phyloP scores from a whole-genome alignment of 2,888 invertebrate species.

The Bembecia ichneumoniformis region DNA sequence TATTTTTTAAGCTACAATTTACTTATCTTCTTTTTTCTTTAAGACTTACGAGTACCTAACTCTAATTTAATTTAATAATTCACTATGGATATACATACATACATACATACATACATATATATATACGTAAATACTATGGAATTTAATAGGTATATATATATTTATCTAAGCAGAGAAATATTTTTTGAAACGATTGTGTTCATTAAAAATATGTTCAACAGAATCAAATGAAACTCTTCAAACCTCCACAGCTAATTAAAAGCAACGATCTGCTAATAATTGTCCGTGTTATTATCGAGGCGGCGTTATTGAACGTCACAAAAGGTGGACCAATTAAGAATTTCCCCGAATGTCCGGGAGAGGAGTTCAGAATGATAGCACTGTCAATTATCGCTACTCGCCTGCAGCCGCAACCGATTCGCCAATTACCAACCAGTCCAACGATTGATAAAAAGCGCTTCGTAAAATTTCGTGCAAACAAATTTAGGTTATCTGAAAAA shows the following conservation, averaged over 20 bases:
- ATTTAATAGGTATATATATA: no score
- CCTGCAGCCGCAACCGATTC: slow-evolving; percentile 56
- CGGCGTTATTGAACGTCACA: slow-evolving; percentile 64
- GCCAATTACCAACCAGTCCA: slow-evolving; percentile 59
- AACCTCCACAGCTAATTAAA: slow-evolving; percentile 49
- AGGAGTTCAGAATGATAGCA: slow-evolving; percentile 67
- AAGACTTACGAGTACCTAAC: no score
- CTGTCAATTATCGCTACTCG: slow-evolving; percentile 60
- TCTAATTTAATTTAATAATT: no score
- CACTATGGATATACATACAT: no score
- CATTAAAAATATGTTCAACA: neutral
- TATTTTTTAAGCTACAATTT: no score
- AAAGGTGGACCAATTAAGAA: slow-evolving; percentile 69
- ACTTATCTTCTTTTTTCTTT: no score
- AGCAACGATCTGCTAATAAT: slow-evolving; percentile 63
- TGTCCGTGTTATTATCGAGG: slow-evolving; percentile 59
- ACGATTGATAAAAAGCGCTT: slow-evolving; percentile 55
- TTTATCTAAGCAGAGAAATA: neutral
- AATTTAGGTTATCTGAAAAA: slow-evolving; percentile 51
- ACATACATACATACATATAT: no score
- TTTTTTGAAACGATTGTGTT: neutral
- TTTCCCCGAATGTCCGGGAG: slow-evolving; percentile 65
- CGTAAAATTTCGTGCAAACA: slow-evolving; percentile 51
- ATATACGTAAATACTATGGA: no score
- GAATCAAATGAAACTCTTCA: slow-evolving; percentile 7